A percentile compares a stretch with the other conserved stretches of the same genome.
These are phyloP conservation scores for Sardina pilchardus DNA, from an alignment of 2,113 vertebrate species.

Conservation along the genomic window DNA sequence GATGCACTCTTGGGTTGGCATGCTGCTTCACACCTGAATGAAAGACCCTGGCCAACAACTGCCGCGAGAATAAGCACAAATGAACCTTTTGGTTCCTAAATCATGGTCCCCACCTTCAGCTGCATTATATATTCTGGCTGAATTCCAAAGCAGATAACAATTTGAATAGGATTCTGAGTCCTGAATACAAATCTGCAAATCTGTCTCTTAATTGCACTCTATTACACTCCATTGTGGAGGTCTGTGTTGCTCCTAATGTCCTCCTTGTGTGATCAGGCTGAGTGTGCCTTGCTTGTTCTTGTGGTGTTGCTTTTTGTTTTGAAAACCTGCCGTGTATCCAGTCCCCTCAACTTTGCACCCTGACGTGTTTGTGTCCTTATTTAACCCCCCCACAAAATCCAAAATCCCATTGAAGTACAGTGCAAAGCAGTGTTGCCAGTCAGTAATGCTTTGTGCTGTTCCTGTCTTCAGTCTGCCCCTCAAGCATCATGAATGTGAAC, in stretches of 20 bases:
- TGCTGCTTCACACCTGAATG: not conserved
- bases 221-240: not conserved
- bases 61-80: not conserved
- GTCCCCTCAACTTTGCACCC: slow-evolving; percentile 67
- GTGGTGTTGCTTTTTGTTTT: not conserved
- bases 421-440: not conserved
- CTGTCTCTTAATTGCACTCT: not conserved
- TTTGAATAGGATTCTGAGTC: not conserved
- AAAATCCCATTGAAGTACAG: not conserved
- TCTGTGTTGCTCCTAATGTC: not conserved
- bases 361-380: slow-evolving; percentile 23
- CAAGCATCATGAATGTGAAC: not conserved
- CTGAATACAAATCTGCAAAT: not conserved
- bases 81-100: not conserved
- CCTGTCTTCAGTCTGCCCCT: not conserved
- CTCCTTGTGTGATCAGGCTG: not conserved
- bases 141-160: not conserved
- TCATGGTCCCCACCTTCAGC: not conserved
- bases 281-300: not conserved
- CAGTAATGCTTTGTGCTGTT: not conserved
- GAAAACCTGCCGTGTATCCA: not conserved
- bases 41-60: not conserved
- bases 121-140: not conserved
- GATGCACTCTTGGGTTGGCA: not conserved
- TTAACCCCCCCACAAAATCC: not conserved